phyloP scores from a whole-genome alignment of 2,113 vertebrate genomes.

The Trinectes maculatus region DNA sequence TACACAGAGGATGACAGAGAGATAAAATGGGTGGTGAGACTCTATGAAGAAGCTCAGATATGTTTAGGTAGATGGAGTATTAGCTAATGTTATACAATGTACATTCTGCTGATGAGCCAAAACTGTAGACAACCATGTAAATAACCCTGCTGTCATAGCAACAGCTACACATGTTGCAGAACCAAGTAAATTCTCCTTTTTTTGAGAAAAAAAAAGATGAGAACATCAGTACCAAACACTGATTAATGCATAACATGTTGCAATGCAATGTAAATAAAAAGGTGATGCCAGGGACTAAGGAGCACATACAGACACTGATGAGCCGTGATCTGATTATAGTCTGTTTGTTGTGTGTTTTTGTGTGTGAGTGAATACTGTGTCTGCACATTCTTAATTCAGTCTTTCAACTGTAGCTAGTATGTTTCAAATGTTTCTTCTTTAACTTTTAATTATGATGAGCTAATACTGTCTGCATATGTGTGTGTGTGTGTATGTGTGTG shows the following conservation, averaged over 20 bases:
- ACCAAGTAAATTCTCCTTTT: too few relatives aligned
- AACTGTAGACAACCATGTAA: neutral
- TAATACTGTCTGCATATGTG: neutral
- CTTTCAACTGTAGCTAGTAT: neutral
- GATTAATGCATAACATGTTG: too few relatives aligned
- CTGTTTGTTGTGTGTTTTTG: too few relatives aligned
- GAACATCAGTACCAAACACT: too few relatives aligned
- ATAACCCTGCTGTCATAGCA: too few relatives aligned
- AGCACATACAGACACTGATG: too few relatives aligned
- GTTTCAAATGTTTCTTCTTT: neutral
- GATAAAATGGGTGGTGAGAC: neutral
- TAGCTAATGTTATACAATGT: constrained; percentile 1
- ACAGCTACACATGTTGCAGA: too few relatives aligned
- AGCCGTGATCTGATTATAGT: too few relatives aligned
- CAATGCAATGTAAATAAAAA: too few relatives aligned
- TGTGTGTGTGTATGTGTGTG: constrained; percentile 19
- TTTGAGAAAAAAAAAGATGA: too few relatives aligned
- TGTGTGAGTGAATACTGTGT: too few relatives aligned
- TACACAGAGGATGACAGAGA: constrained; percentile 12
- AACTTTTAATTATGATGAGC: neutral
- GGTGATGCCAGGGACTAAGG: too few relatives aligned
- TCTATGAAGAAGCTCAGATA: constrained; percentile 20
- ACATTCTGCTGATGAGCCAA: constrained; percentile 16
- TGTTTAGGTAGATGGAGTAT: constrained; percentile 28
- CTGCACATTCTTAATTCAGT: neutral